Conservation (phyloP, 2,888 invertebrate species). For the Sarcophaga caerulescens region DNA sequence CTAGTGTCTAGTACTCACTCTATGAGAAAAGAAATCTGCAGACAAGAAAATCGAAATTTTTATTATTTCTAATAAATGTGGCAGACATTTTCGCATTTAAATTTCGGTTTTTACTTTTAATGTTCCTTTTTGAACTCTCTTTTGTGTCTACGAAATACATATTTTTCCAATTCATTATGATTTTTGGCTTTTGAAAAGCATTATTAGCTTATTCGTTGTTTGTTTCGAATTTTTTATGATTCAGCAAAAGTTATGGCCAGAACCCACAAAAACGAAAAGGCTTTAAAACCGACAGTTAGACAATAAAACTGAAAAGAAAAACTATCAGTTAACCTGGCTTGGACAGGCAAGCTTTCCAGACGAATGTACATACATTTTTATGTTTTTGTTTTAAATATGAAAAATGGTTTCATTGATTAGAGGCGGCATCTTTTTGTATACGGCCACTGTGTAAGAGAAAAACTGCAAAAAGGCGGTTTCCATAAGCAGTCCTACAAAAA, state of each 20-base stretch:
- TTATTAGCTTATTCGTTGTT: background rate
- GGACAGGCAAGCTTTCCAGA: background rate
- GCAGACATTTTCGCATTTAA: background rate
- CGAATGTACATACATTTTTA: background rate
- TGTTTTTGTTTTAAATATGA: slow-evolving; percentile 4
- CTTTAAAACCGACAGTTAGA: background rate
- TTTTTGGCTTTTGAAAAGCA: background rate
- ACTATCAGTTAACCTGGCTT: background rate
- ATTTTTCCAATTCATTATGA: background rate
- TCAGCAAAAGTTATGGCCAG: slow-evolving; percentile 18
- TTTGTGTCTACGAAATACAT: too few species aligned
- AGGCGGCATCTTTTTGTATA: slow-evolving; percentile 40
- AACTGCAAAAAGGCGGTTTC: slow-evolving; percentile 27
- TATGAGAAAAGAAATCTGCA: too few species aligned
- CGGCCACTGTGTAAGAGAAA: background rate
- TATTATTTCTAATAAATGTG: background rate
- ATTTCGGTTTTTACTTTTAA: background rate
- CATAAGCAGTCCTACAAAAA: background rate
- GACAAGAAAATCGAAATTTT: background rate
- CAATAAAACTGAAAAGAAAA: background rate
- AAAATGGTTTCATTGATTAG: slow-evolving; percentile 57
- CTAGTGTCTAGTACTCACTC: too few species aligned
- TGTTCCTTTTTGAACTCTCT: too few species aligned
- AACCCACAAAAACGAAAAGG: background rate
- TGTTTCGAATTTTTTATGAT: slow-evolving; percentile 5